Percentiles rank a stretch among this genome's conserved stretches.
Evolutionary conservation across 2,888 invertebrate species (phyloP).

Genomic region (Oscheius sp.): DNA sequence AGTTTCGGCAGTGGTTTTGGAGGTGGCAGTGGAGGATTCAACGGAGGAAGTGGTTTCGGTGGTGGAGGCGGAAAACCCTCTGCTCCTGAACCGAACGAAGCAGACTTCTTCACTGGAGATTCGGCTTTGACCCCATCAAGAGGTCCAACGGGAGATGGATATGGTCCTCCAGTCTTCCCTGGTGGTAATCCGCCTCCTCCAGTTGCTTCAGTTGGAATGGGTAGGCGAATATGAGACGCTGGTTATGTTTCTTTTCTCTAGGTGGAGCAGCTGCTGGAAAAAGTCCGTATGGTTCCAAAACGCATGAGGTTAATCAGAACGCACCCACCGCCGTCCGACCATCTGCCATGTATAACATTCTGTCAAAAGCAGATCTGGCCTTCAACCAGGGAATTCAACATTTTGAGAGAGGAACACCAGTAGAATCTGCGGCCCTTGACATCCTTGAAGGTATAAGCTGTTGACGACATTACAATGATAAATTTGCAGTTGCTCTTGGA

Average conservation of each 20-base stretch:
- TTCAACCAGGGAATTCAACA: constrained; percentile 69
- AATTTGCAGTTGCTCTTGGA: constrained; percentile 59
- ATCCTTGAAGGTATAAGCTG: constrained; percentile 57
- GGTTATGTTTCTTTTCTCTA: not conserved
- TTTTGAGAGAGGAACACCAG: constrained; percentile 68
- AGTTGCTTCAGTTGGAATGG: constrained; percentile 54
- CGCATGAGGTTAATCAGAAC: constrained; percentile 52
- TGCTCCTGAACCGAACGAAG: constrained; percentile 34
- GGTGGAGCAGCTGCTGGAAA: constrained; percentile 67
- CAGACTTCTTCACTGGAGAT: constrained; percentile 67
- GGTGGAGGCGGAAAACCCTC: not conserved
- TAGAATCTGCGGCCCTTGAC: constrained; percentile 67
- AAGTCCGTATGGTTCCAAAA: constrained; percentile 42
- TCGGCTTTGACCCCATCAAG: constrained; percentile 63
- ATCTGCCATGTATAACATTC: constrained; percentile 64
- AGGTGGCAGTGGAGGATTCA: constrained; percentile 38
- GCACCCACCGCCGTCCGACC: constrained; percentile 62
- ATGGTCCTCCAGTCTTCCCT: constrained; percentile 65
- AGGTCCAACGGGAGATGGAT: constrained; percentile 69
- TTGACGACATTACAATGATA: not conserved
- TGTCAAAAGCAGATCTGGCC: constrained; percentile 66
- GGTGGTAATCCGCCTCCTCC: constrained; percentile 64
- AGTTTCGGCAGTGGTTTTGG: constrained; percentile 27
- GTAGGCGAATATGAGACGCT: too few species aligned
- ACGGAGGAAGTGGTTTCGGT: constrained; percentile 14